Conservation (phyloP, 2,797 vertebrate genomes). For the Mareca penelope region DNA sequence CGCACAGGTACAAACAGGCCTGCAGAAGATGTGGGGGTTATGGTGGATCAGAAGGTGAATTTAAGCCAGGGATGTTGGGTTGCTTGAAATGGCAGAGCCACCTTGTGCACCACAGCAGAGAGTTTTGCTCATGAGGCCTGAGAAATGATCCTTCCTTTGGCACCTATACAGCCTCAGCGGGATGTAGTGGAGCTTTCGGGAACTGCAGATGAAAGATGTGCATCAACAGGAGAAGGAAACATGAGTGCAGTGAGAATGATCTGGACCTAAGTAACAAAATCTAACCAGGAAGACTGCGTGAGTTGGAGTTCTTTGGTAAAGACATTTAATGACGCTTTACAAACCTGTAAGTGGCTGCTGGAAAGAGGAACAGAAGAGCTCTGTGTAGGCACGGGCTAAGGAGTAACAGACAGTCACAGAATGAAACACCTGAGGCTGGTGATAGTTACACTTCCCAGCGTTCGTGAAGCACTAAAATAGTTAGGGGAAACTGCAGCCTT, state of each 20-base stretch:
- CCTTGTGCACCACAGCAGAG: neutral
- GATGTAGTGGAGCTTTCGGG: neutral
- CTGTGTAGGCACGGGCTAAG: neutral
- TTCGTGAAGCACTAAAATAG: neutral
- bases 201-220: neutral
- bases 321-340: neutral
- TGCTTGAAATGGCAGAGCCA: neutral
- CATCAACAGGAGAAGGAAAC: neutral
- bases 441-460: neutral
- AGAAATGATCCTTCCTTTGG: neutral
- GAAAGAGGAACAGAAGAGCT: neutral
- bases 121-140: neutral
- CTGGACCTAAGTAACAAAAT: neutral
- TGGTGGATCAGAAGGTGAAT: neutral
- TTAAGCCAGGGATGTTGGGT: neutral
- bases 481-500: neutral
- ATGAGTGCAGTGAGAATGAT: neutral
- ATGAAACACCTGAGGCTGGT: neutral
- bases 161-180: neutral
- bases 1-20: neutral
- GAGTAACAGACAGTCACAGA: neutral
- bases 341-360: neutral
- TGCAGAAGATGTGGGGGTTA: neutral
- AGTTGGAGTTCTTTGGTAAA: neutral
- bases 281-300: rapidly evolving